A percentile compares a stretch with the other conserved stretches of the same genome.
Conservation (phyloP, 2,113 vertebrate genomes). For the Saimiri boliviensis region DNA sequence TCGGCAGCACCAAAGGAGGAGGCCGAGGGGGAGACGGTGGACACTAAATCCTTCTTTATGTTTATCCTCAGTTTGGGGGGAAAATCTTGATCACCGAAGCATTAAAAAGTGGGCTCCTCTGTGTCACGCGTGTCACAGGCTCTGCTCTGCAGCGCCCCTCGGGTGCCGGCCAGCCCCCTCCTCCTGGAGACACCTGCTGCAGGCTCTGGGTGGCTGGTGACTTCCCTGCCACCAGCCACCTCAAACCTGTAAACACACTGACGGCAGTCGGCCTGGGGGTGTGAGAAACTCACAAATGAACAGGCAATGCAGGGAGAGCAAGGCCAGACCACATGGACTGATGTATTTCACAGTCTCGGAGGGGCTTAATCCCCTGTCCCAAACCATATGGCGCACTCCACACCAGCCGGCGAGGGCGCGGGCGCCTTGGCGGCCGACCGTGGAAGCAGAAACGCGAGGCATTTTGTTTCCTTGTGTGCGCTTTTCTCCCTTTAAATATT, state of each 20-base stretch:
- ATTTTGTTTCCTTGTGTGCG: slow-evolving; percentile 78
- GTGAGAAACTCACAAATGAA: slow-evolving; percentile 83
- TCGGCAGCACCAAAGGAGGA: background rate
- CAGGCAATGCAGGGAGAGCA: slow-evolving; percentile 80
- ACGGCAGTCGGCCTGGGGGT: slow-evolving; percentile 71
- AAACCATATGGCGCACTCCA: slow-evolving; percentile 76
- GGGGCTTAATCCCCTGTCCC: slow-evolving; percentile 76
- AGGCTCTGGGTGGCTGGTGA: slow-evolving; percentile 47
- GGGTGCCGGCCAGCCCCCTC: background rate
- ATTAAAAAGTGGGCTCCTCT: background rate
- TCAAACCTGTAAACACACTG: slow-evolving; percentile 81
- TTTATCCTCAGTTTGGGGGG: background rate
- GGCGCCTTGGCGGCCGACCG: slow-evolving; percentile 75
- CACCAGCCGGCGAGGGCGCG: slow-evolving; percentile 63
- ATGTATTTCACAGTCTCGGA: slow-evolving; percentile 72
- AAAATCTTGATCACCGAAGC: background rate
- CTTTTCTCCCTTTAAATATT: slow-evolving; percentile 85
- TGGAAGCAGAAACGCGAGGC: slow-evolving; percentile 79
- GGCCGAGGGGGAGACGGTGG: background rate
- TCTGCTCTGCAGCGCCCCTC: background rate
- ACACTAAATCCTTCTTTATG: background rate
- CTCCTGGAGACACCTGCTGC: slow-evolving; percentile 34
- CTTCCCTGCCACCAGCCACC: slow-evolving; percentile 77
- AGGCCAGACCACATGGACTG: slow-evolving; percentile 76
- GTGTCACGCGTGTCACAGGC: background rate